Evolutionary conservation across 2,113 vertebrate species (phyloP).

Genomic region (Opisthocomus hoazin): DNA sequence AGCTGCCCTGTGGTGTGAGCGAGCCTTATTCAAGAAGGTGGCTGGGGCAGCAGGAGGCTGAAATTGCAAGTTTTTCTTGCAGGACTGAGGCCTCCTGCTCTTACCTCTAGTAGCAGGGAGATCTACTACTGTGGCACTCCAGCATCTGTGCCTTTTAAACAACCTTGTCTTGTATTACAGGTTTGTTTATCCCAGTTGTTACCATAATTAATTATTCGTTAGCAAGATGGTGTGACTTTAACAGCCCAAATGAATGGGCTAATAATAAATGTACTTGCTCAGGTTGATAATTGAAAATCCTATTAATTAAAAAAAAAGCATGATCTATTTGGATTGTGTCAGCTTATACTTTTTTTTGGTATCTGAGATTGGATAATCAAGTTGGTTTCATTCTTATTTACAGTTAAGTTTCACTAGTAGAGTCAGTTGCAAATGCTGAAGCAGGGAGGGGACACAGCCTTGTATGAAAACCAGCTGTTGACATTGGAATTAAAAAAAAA

Average conservation of each 20-base stretch:
- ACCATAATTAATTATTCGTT: neutral
- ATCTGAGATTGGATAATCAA: neutral
- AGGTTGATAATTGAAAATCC: neutral
- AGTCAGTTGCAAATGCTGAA: neutral
- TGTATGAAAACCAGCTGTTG: constrained; percentile 17
- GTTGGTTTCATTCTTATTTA: neutral
- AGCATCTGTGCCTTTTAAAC: neutral
- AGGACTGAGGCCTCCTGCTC: neutral
- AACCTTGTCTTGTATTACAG: neutral
- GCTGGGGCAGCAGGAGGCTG: neutral
- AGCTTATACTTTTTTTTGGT: neutral
- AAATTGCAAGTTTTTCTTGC: neutral
- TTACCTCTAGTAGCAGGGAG: neutral
- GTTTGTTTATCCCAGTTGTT: neutral
- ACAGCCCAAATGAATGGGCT: neutral
- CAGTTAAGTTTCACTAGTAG: neutral
- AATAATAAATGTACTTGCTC: neutral
- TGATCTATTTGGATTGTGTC: neutral
- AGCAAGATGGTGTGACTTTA: neutral
- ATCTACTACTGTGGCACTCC: neutral
- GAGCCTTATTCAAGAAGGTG: neutral
- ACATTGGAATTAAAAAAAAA: neutral
- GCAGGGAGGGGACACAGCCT: neutral
- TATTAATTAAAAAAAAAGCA: neutral
- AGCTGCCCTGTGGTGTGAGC: neutral